Percentiles rank a stretch among this genome's conserved stretches.
Evolutionary conservation across 2,888 invertebrate genomes (phyloP).

Genomic region (Agriopis aurantiaria): DNA sequence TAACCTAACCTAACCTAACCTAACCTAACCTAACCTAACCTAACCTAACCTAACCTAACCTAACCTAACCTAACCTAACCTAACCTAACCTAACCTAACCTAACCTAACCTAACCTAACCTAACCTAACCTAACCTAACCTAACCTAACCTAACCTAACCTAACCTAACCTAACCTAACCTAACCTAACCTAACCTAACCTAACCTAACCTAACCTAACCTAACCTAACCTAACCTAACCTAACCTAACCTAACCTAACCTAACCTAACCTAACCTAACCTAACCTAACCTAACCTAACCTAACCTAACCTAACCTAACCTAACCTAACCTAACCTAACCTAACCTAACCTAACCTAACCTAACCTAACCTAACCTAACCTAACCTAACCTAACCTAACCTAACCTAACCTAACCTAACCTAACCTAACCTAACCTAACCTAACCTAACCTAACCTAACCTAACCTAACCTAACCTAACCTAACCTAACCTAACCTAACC

Average conservation of each 20-base stretch:
- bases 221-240: constrained; percentile 38
- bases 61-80: constrained; percentile 35
- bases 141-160: constrained; percentile 1
- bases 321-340: constrained; percentile 37
- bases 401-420: constrained; percentile 29
- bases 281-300: constrained; percentile 31
- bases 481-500: constrained; percentile 19
- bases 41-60: constrained; percentile 43
- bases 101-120: constrained; percentile 43
- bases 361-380: constrained; percentile 25
- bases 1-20: constrained; percentile 31
- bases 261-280: constrained; percentile 41
- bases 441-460: constrained; percentile 21
- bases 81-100: constrained; percentile 43
- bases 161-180: constrained; percentile 1
- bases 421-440: constrained; percentile 22
- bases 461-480: constrained; percentile 26
- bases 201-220: constrained; percentile 41
- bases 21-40: constrained; percentile 45
- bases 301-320: constrained; percentile 39
- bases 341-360: constrained; percentile 15
- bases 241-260: constrained; percentile 38
- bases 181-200: constrained; percentile 31
- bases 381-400: constrained; percentile 29
- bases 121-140: constrained; percentile 5